Conservation (phyloP, 2,797 vertebrate species). For the Iguana delicatissima region DNA sequence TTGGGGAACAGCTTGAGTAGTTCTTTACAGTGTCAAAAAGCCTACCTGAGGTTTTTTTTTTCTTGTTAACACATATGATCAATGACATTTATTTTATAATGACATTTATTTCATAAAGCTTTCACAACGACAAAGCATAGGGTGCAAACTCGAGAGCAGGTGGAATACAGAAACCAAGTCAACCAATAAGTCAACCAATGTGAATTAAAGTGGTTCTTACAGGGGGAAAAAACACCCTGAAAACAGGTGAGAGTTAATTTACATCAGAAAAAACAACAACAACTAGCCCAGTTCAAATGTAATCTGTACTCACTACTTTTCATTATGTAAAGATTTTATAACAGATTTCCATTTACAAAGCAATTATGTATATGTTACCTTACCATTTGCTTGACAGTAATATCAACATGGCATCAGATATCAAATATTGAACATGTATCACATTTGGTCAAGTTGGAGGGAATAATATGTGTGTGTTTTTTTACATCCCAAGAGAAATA, state of each 20-base stretch:
- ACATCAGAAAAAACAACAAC: neutral
- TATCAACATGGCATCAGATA: conserved; percentile 2
- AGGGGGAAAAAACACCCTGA: neutral
- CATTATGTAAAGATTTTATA: conserved; percentile 6
- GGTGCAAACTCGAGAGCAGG: neutral
- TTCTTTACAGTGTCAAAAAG: neutral
- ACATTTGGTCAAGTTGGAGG: conserved; percentile 16
- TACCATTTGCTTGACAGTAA: conserved; percentile 16
- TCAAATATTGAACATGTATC: neutral
- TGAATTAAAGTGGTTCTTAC: neutral
- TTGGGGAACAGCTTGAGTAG: neutral
- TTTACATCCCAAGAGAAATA: conserved; percentile 3
- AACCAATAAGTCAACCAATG: neutral
- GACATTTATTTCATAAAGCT: neutral
- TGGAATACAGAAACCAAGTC: neutral
- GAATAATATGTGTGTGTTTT: neutral
- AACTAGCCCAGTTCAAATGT: neutral
- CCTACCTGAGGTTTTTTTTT: neutral
- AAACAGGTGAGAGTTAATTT: neutral
- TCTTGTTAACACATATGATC: neutral
- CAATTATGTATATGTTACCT: conserved; percentile 1
- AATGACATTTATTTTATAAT: neutral
- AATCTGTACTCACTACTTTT: neutral
- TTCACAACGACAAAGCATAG: neutral
- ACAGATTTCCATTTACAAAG: neutral